Evolutionary conservation across 2,113 vertebrate species (phyloP), one percentile per base, ranked within the genome.

Genomic region (Bufo bufo): DNA sequence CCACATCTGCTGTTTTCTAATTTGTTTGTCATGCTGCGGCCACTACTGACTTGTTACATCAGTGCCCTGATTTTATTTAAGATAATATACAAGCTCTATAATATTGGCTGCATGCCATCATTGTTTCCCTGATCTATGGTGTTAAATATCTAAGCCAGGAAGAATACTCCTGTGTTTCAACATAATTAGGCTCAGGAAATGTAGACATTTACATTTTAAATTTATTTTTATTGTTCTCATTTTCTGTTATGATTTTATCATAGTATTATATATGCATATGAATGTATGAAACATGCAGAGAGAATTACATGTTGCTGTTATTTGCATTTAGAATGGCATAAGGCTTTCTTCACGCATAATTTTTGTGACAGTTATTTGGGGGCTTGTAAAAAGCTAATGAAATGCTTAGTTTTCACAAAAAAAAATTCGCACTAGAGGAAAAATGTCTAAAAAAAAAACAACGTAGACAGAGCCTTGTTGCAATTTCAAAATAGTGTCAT

Each of bases 1-100:
- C 95, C 95, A 92, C 95, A 96, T 95, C 94, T 95, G 95, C 95
- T 95, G 94, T 94, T 96, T 95, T 94, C 94, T 95, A 94, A 95
- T 95, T 94, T 96, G 93, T 94, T 94, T 96, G 93, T 94, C 94
- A 94, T 94, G 93, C 94, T 95, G 95, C 90, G 95, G 95, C 92
- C 87, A 91, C 90, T 92, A 90, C 92, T 93, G 93, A 94, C 86
- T 94, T 93, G 92, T 92, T 92, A 93, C 90, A 93, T 91, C 91
- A 93, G 91, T 89, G 93, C 92, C 81, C 82, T 89, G 90, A 81
- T 90, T 92, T 94, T 87, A 69, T 90, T 91, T 92, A 91, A 89
- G 90, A 92, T 93, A 94, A 91, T 89, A 88, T 90, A 92, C 89
- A 91, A 93, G 91, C 91, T 92, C 90, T 86, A 92, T 91, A 87